These are phyloP conservation scores for Eufriesea mexicana DNA, from an alignment of 1,140 invertebrate genomes.

Conservation along the genomic window DNA sequence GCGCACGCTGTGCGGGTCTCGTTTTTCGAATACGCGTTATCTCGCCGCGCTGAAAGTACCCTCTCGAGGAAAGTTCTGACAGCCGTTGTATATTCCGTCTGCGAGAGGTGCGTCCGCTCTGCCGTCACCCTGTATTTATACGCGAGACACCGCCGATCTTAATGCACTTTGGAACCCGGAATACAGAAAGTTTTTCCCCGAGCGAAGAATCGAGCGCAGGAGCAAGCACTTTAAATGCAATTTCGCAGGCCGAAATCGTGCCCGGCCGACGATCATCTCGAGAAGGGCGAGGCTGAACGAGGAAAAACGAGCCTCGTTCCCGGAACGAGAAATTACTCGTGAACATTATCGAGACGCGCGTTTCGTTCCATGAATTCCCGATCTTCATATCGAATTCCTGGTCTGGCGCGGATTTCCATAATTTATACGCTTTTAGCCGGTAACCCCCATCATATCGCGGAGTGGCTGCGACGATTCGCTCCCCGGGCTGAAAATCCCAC, in stretches of 20 bases:
- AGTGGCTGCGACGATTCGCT: not conserved
- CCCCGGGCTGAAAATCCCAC: not conserved
- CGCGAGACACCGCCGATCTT: not conserved
- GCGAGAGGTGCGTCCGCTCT: too few relatives aligned
- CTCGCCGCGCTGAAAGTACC: too few relatives aligned
- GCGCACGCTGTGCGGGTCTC: too few relatives aligned
- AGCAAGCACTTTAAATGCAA: not conserved
- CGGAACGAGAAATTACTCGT: conserved; percentile 8
- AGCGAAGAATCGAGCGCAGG: not conserved
- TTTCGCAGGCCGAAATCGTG: not conserved
- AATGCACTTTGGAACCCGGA: not conserved
- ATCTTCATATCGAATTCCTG: conserved; percentile 41
- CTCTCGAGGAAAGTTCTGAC: too few relatives aligned
- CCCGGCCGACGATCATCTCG: not conserved
- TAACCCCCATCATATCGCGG: not conserved
- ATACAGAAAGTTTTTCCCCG: not conserved
- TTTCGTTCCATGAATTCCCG: not conserved
- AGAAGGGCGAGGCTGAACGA: not conserved
- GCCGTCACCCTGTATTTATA: not conserved
- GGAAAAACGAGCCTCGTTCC: not conserved
- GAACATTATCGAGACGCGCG: conserved; percentile 17
- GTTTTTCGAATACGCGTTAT: too few relatives aligned
- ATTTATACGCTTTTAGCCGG: conserved; percentile 38
- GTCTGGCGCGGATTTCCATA: conserved; percentile 35
- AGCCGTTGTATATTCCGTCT: too few relatives aligned